These are phyloP conservation scores for Hippocampus comes DNA, from an alignment of 2,113 vertebrate genomes.

Conservation along the genomic window DNA sequence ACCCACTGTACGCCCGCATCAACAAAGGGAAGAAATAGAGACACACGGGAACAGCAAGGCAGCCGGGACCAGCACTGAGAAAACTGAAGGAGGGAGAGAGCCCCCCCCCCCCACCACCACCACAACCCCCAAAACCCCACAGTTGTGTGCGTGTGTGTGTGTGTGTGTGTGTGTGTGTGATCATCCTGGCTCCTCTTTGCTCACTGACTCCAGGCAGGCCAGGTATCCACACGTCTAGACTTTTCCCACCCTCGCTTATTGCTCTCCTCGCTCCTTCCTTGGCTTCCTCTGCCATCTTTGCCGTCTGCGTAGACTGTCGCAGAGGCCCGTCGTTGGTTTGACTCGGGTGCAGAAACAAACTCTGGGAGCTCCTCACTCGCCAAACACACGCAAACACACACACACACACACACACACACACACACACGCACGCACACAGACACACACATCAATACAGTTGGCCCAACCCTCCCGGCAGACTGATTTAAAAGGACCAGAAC, in stretches of 20 bases:
- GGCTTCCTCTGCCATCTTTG: conserved; percentile 17
- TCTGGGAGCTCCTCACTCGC: conserved; percentile 64
- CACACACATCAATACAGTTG: conserved; percentile 48
- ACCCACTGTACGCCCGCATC: conserved; percentile 95
- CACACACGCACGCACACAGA: conserved; percentile 17
- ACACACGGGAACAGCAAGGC: conserved; percentile 52
- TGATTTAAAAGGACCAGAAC: conserved; percentile 65
- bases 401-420: conserved; percentile 20
- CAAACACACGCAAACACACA: conserved; percentile 19
- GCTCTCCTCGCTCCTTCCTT: conserved; percentile 53
- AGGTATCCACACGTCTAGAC: conserved; percentile 46
- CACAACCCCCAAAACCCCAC: background rate
- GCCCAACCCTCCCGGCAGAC: conserved; percentile 82
- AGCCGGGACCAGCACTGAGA: conserved; percentile 63
- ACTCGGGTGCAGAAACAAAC: conserved; percentile 68
- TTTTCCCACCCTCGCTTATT: conserved; percentile 39
- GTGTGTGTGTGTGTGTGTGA: conserved; percentile 32
- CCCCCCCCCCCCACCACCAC: background rate
- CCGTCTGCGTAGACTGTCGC: conserved; percentile 28
- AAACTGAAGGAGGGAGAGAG: conserved; percentile 56
- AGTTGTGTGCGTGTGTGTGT: conserved; percentile 19
- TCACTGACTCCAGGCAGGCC: conserved; percentile 47
- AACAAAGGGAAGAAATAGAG: conserved; percentile 92
- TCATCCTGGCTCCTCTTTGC: conserved; percentile 38
- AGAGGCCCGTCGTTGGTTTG: conserved; percentile 37